These are phyloP conservation scores for Drosophila malerkotliana DNA, from an alignment of 1,140 invertebrate species.

Conservation along the genomic window DNA sequence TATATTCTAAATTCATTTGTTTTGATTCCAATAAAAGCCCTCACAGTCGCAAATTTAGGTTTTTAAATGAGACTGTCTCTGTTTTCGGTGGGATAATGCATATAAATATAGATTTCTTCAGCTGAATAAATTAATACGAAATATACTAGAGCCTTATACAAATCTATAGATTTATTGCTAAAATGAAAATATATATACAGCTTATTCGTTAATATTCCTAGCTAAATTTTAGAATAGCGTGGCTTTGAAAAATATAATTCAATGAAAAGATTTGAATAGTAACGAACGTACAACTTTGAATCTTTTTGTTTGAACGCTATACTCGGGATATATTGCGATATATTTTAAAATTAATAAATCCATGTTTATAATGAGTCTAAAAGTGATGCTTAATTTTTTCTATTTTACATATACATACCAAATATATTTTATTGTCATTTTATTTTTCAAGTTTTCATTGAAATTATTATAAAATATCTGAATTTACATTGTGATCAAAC, in stretches of 20 bases:
- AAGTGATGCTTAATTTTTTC: too few species aligned
- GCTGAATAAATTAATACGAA: neutral
- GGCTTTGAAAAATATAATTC: neutral
- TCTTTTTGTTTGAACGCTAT: too few species aligned
- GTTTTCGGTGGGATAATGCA: constrained; percentile 2
- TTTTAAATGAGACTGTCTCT: constrained; percentile 20
- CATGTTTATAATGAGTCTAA: too few species aligned
- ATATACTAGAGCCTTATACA: constrained; percentile 37
- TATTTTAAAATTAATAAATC: too few species aligned
- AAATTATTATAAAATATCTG: too few species aligned
- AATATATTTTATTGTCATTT: too few species aligned
- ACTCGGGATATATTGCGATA: too few species aligned
- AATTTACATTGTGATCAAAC: neutral
- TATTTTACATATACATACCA: too few species aligned
- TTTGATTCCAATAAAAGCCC: neutral
- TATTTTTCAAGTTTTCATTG: too few species aligned
- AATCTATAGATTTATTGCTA: constrained; percentile 17
- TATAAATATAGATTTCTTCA: neutral
- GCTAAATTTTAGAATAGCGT: neutral
- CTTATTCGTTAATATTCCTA: neutral
- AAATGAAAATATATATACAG: neutral
- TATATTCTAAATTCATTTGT: neutral
- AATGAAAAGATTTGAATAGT: neutral
- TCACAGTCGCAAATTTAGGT: constrained; percentile 1
- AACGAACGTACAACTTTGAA: too few species aligned